Base-by-base conservation (phyloP, 2,797 vertebrate species). In the Melanotaenia boesemani region DNA sequence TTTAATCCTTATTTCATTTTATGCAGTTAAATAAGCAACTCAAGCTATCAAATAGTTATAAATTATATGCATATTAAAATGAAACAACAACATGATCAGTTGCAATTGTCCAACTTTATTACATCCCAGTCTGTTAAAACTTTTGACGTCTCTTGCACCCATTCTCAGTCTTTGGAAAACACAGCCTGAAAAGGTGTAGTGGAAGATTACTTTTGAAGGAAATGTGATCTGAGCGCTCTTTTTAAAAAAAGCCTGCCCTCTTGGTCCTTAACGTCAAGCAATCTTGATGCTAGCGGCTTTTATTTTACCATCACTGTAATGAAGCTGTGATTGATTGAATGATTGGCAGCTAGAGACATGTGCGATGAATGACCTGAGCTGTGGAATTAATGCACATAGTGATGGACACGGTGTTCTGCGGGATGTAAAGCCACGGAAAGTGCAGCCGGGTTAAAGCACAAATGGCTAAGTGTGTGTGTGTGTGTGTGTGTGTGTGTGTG, bases 241-340 rank as follows among this genome's bases (percentile, higher is more conserved):
- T 55, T 93, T 84, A 92, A 91, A 91, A 92, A 89, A 87, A 92
- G 86, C 84, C 75, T 80, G 74, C 79, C 82, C 80, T 70, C 87
- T 86, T 79, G 63, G 77, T 85, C 74, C 77, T 59, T 50, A 66
- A 66, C 79, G 48, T 87, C 80, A 80, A 85, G 89, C 80, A 7
- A 83, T 83, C 74, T 77, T 10, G 56, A 70, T 46, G 89, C 91
- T 81, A 76, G 66, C 56, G 91, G 92, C 84, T 83, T 84, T 28
- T 85, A 84, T 90, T 88, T 88, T 88, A 91, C 88, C 94, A 92
- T 95, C 91, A 94, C 74, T 56, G 89, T 93, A 93, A 95, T 95
- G 86, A 94, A 84, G 80, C 78, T 34, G 3, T 44, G 70, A 91
- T 90, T 91, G 91, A 94, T 89, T 95, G 94, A 95, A 89, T 94